phyloP scores from a whole-genome alignment of 2,888 invertebrate genomes.

The Pterostichus niger region DNA sequence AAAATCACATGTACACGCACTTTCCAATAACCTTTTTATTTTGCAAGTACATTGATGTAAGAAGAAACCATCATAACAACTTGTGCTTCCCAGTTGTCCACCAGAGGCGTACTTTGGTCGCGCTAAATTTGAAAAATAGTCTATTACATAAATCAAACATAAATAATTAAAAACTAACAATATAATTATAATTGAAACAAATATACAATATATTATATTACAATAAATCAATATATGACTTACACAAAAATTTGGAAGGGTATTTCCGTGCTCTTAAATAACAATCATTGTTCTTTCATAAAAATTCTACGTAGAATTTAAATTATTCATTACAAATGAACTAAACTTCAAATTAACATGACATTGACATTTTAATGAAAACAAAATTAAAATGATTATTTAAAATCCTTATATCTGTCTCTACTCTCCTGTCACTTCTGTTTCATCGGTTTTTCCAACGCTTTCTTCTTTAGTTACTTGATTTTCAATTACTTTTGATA shows the following conservation, averaged over 20 bases:
- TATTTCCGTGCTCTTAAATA: background rate
- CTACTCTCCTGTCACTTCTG: background rate
- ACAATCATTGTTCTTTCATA: no score
- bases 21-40: constrained; percentile 61
- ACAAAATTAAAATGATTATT: constrained; percentile 12
- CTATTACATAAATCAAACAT: background rate
- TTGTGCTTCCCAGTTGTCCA: constrained; percentile 5
- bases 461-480: background rate
- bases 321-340: no score
- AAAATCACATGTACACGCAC: constrained; percentile 59
- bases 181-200: background rate
- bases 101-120: constrained; percentile 6
- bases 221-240: background rate
- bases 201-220: background rate
- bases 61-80: constrained; percentile 61
- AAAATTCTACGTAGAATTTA: no score
- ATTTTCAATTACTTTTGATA: background rate
- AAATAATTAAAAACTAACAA: background rate
- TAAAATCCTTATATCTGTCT: background rate
- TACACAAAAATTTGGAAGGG: background rate
- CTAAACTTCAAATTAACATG: no score
- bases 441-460: background rate
- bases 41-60: constrained; percentile 44
- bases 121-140: constrained; percentile 26
- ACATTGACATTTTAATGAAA: constrained; percentile 1